Percentiles rank a stretch among this genome's conserved stretches.
Conservation (phyloP, 2,888 invertebrate species). For the Acheta domesticus region DNA sequence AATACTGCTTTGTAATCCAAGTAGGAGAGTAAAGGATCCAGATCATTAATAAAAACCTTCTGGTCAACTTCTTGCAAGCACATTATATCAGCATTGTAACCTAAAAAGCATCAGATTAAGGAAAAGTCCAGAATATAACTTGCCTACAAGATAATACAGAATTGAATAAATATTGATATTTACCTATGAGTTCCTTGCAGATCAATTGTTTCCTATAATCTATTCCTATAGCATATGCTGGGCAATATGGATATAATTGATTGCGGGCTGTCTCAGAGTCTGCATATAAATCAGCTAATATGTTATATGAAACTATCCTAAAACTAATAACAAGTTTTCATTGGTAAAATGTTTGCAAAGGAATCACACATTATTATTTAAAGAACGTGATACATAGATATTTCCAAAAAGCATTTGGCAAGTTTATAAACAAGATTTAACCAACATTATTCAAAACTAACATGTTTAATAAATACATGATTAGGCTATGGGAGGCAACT, state of each 20-base stretch:
- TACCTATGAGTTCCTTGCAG: constrained; percentile 76
- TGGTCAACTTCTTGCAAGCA: constrained; percentile 92
- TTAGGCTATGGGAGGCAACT: too few relatives aligned
- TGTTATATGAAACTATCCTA: constrained; percentile 82
- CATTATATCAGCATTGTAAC: constrained; percentile 86
- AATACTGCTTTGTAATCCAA: constrained; percentile 60
- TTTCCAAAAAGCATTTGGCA: neutral
- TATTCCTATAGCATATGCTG: constrained; percentile 71
- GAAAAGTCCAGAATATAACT: neutral
- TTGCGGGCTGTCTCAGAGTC: constrained; percentile 74
- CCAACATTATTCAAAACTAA: too few relatives aligned
- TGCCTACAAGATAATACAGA: neutral
- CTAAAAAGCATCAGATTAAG: constrained; percentile 47
- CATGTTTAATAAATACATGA: too few relatives aligned
- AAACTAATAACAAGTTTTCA: constrained; percentile 54
- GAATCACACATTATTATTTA: neutral
- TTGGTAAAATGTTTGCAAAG: neutral
- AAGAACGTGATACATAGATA: neutral
- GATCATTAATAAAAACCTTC: constrained; percentile 67
- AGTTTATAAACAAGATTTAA: too few relatives aligned
- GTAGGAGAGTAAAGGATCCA: constrained; percentile 57
- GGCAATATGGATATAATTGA: constrained; percentile 79
- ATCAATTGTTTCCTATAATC: constrained; percentile 85
- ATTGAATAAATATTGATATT: constrained; percentile 23
- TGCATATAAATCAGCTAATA: constrained; percentile 87